Evolutionary conservation across 2,113 vertebrate species (phyloP).

Genomic region (Tympanuchus pallidicinctus): DNA sequence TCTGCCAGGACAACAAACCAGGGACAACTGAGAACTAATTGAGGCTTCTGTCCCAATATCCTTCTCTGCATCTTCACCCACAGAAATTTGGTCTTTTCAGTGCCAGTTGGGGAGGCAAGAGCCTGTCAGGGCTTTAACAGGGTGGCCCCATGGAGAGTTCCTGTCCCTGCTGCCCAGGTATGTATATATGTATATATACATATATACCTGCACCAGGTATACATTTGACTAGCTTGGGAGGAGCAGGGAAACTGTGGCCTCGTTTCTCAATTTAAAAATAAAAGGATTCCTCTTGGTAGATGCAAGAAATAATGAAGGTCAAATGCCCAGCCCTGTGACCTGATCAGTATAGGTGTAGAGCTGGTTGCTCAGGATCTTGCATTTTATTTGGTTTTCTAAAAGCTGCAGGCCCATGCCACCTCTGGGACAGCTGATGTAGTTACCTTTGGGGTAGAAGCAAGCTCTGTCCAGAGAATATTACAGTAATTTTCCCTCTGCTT

Average conservation of each 20-base stretch:
- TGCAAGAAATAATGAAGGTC: background rate
- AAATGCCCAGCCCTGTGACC: background rate
- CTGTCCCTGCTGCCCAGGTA: background rate
- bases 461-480: background rate
- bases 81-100: background rate
- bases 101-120: background rate
- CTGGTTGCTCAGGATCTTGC: background rate
- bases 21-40: rapidly evolving
- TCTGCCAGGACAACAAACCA: background rate
- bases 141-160: background rate
- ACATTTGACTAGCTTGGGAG: background rate
- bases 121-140: rapidly evolving
- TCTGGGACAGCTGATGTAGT: background rate
- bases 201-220: background rate
- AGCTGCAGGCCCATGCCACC: background rate
- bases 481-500: background rate
- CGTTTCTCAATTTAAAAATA: background rate
- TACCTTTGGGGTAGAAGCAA: background rate
- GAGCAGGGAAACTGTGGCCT: background rate
- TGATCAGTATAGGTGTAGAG: background rate
- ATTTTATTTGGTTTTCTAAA: background rate
- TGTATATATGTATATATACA: too few species aligned
- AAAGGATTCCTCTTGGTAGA: background rate
- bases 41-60: background rate
- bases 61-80: background rate